Evolutionary conservation across 35 echinoderm and acorn worm species (phyloP).

Genomic region (Stichopus chloronotus): DNA sequence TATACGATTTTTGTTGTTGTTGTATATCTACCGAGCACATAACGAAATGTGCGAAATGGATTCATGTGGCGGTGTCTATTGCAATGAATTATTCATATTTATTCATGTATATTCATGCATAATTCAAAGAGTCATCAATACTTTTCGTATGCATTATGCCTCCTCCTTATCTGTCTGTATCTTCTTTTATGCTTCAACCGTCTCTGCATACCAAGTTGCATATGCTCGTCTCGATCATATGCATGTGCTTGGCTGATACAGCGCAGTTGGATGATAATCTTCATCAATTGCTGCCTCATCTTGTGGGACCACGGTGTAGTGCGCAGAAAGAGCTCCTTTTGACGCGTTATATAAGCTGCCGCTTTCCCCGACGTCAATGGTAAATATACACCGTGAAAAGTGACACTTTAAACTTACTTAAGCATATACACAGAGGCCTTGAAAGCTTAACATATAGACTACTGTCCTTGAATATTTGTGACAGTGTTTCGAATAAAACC

Average conservation of each 20-base stretch:
- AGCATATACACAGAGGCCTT: not conserved
- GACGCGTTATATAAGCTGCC: not conserved
- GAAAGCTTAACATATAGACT: not conserved
- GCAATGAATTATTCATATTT: slow-evolving; percentile 1
- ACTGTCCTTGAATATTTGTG: not conserved
- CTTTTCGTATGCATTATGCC: not conserved
- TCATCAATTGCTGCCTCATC: not conserved
- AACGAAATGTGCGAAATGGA: too few relatives aligned
- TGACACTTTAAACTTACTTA: not conserved
- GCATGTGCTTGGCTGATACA: not conserved
- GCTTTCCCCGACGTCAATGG: not conserved
- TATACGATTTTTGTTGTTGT: too few relatives aligned
- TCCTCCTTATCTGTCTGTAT: too few relatives aligned
- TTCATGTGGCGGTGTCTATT: too few relatives aligned
- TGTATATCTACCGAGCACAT: too few relatives aligned
- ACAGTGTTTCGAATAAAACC: not conserved
- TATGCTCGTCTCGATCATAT: not conserved
- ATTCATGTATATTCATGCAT: not conserved
- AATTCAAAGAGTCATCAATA: not conserved
- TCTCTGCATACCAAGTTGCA: not conserved
- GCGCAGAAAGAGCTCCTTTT: not conserved
- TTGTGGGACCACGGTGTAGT: not conserved
- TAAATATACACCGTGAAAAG: not conserved
- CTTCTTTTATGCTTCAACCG: not conserved
- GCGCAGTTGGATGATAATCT: not conserved